phyloP scores from a whole-genome alignment of 2,113 vertebrate genomes.

The Lophotis ruficrista region DNA sequence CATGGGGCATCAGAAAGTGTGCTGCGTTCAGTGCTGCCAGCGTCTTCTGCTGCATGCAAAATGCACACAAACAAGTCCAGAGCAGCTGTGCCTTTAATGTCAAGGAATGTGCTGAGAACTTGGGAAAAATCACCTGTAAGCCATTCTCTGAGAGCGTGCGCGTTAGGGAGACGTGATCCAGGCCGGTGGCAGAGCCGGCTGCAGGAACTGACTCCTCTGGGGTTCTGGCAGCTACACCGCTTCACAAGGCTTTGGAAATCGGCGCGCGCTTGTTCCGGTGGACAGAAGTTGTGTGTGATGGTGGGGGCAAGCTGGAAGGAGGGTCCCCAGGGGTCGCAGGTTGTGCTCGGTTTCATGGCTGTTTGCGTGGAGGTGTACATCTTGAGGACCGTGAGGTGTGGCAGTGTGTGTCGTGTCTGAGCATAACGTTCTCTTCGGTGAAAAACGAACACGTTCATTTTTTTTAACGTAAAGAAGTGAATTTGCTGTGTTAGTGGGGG shows the following conservation, averaged over 20 bases:
- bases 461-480: background rate
- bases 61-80: background rate
- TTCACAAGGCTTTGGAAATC: background rate
- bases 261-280: background rate
- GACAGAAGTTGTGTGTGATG: no score
- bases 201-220: background rate
- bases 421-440: background rate
- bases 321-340: background rate
- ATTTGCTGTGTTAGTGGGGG: background rate
- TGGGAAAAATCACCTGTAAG: background rate
- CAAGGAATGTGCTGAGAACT: background rate
- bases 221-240: background rate
- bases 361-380: background rate
- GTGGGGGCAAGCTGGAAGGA: background rate
- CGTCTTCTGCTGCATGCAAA: background rate
- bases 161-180: fast-evolving
- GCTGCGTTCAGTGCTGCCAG: background rate
- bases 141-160: background rate
- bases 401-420: background rate
- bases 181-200: background rate
- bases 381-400: background rate
- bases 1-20: background rate
- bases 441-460: background rate
- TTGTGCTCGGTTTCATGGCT: background rate
- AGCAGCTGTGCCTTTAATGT: background rate